Conservation (phyloP, 2,888 invertebrate species). For the Nemotelus nigrinus region DNA sequence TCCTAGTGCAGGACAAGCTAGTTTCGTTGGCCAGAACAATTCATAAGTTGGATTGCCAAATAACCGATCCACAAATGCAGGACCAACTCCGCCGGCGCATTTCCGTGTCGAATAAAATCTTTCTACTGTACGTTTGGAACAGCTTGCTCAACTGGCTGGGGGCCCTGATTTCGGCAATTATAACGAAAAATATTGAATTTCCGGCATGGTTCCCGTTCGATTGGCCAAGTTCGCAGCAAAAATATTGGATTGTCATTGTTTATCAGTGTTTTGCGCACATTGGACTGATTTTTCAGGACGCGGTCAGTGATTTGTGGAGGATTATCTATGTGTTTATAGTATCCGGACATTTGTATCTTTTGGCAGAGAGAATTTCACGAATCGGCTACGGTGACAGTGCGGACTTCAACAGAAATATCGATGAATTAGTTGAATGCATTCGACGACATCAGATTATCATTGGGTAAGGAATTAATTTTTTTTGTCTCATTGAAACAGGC, state of each 20-base stretch:
- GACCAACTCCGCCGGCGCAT: neutral
- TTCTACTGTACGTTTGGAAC: constrained; percentile 43
- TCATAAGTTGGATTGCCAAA: constrained; percentile 2
- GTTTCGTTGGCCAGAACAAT: neutral
- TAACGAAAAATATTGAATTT: constrained; percentile 48
- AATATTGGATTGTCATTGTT: constrained; percentile 47
- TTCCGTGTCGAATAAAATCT: constrained; percentile 14
- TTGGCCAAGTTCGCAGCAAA: constrained; percentile 44
- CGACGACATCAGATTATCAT: constrained; percentile 53
- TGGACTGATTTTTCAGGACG: constrained; percentile 48
- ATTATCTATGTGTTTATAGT: constrained; percentile 52
- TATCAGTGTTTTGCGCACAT: constrained; percentile 48
- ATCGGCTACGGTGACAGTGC: constrained; percentile 49
- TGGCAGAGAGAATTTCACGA: constrained; percentile 52
- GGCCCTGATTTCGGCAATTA: constrained; percentile 49
- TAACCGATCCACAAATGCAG: neutral
- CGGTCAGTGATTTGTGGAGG: constrained; percentile 52
- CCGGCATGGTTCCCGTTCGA: constrained; percentile 53
- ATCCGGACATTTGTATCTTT: constrained; percentile 52
- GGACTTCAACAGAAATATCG: constrained; percentile 49
- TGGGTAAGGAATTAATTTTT: constrained; percentile 45
- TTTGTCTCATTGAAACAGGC: neutral
- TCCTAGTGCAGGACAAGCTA: neutral
- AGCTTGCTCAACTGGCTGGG: constrained; percentile 48
- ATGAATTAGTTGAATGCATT: constrained; percentile 53